These are phyloP conservation scores for Athalia circularis DNA, from an alignment of 2,888 invertebrate genomes.

Conservation along the genomic window DNA sequence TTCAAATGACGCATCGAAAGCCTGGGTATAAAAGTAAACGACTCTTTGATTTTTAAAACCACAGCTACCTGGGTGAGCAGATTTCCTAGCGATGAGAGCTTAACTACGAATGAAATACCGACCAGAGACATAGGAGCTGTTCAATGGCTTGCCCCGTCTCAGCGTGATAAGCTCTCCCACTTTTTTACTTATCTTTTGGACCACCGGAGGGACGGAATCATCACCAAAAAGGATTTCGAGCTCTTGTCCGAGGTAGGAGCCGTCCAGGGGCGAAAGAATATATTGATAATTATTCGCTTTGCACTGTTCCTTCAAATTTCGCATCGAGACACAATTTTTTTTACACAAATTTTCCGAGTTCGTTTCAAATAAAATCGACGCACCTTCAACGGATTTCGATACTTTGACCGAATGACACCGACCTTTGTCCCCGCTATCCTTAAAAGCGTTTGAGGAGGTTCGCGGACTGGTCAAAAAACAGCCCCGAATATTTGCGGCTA, in stretches of 20 bases:
- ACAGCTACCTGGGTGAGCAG: slow-evolving; percentile 86
- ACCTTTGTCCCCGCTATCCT: neutral
- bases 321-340: too few relatives aligned
- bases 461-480: slow-evolving; percentile 85
- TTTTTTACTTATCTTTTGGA: slow-evolving; percentile 84
- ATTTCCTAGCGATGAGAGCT: slow-evolving; percentile 78
- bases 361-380: too few relatives aligned
- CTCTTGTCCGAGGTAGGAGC: slow-evolving; percentile 79
- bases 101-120: slow-evolving; percentile 52
- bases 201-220: slow-evolving; percentile 83
- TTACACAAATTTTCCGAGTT: too few relatives aligned
- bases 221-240: slow-evolving; percentile 83
- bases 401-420: too few relatives aligned
- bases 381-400: too few relatives aligned
- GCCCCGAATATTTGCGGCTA: slow-evolving; percentile 83
- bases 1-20: neutral
- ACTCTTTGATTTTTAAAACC: slow-evolving; percentile 19
- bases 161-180: slow-evolving; percentile 82
- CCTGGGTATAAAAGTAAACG: neutral
- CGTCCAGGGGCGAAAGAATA: neutral
- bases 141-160: slow-evolving; percentile 77
- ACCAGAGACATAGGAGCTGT: slow-evolving; percentile 43
- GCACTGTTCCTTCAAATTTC: too few relatives aligned
- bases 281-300: neutral
- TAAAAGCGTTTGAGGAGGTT: slow-evolving; percentile 80